Percentiles rank a stretch among this genome's conserved stretches.
phyloP scores from a whole-genome alignment of 1,140 invertebrate genomes.

The Hetaerina americana region DNA sequence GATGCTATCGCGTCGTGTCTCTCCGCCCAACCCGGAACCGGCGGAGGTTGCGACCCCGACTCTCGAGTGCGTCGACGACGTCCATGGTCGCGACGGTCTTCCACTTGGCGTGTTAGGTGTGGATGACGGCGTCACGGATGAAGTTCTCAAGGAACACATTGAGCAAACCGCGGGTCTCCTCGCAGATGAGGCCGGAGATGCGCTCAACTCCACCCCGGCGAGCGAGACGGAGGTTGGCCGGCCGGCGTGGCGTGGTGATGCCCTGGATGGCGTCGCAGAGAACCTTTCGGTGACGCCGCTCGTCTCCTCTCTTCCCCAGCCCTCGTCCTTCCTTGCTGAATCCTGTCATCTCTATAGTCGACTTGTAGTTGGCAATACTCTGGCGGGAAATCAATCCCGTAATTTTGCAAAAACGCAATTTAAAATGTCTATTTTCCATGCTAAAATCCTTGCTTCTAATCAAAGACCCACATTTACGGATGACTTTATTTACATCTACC shows the following conservation, averaged over 20 bases:
- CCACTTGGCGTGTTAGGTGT: conserved; percentile 67
- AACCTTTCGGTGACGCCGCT: conserved; percentile 53
- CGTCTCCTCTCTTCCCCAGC: conserved; percentile 51
- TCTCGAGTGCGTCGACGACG: too few relatives aligned
- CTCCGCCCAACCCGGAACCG: too few relatives aligned
- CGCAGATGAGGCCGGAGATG: conserved; percentile 45
- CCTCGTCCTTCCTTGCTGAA: conserved; percentile 54
- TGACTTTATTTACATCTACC: too few relatives aligned
- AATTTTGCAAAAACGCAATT: too few relatives aligned
- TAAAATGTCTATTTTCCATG: too few relatives aligned
- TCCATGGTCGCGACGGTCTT: conserved; percentile 80
- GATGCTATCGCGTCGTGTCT: too few relatives aligned
- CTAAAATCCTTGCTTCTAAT: too few relatives aligned
- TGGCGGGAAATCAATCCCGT: too few relatives aligned
- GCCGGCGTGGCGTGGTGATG: conserved; percentile 56
- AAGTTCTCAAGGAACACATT: conserved; percentile 73
- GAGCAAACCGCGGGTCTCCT: conserved; percentile 39
- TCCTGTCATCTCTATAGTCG: conserved; percentile 48
- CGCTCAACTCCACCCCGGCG: conserved; percentile 62
- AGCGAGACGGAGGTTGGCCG: conserved; percentile 49
- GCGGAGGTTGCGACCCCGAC: too few relatives aligned
- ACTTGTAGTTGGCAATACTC: too few relatives aligned
- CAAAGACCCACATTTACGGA: too few relatives aligned
- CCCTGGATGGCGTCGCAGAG: conserved; percentile 61
- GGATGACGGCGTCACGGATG: conserved; percentile 70